These are phyloP conservation scores for Argyrosomus regius DNA, from an alignment of 2,797 vertebrate genomes.

Conservation along the genomic window DNA sequence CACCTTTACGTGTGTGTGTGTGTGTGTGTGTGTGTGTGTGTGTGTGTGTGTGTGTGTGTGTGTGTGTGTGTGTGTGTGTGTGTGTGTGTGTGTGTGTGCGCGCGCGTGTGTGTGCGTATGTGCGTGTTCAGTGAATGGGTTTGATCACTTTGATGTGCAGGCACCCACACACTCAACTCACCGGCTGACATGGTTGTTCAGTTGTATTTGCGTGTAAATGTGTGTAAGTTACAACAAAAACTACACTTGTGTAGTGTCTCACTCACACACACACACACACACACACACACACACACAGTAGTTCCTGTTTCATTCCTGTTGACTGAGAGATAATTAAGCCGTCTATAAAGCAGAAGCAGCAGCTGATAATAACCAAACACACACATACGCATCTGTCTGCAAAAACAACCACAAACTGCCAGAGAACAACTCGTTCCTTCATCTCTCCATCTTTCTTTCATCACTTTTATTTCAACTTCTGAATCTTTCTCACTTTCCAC, in stretches of 20 bases:
- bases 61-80: not conserved
- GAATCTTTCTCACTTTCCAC: conserved; percentile 2
- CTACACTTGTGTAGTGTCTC: too few species aligned
- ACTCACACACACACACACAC: too few species aligned
- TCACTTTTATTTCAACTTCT: not conserved
- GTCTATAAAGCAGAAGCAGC: not conserved
- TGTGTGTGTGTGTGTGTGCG: not conserved
- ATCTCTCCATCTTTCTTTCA: not conserved
- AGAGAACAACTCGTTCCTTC: conserved; percentile 6
- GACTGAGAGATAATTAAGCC: conserved; percentile 21
- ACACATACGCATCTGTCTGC: not conserved
- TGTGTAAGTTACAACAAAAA: not conserved
- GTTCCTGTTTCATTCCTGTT: not conserved
- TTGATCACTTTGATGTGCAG: conserved; percentile 14
- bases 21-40: not conserved
- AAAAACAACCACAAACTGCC: conserved; percentile 8
- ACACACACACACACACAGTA: not conserved
- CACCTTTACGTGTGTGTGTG: conserved; percentile 6
- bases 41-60: not conserved
- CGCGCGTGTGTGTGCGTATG: fast-evolving
- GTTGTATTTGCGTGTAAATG: not conserved
- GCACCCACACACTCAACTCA: not conserved
- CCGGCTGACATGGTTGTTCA: not conserved
- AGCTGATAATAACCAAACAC: conserved; percentile 29
- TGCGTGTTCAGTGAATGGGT: conserved; percentile 14